Conservation (phyloP, 2,797 vertebrate genomes). For the Zenarchopterus dispar region DNA sequence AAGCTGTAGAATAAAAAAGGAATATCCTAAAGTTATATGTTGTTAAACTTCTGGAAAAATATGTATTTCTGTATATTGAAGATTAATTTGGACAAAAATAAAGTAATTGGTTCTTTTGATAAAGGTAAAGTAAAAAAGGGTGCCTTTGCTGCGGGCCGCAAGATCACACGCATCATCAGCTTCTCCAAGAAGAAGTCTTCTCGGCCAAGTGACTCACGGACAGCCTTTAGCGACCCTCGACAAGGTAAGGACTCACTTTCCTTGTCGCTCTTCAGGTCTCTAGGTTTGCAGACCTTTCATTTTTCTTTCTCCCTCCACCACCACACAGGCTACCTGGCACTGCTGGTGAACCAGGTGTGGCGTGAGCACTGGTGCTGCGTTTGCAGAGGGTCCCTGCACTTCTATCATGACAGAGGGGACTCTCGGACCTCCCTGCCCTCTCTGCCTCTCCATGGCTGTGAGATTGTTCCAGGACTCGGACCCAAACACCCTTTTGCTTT, state of each 20-base stretch:
- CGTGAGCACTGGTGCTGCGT: constrained; percentile 94
- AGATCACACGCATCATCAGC: constrained; percentile 97
- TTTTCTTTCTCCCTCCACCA: neutral
- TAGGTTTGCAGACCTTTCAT: neutral
- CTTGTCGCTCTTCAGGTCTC: rapidly evolving
- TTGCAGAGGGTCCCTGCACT: constrained; percentile 88
- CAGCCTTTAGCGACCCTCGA: constrained; percentile 85
- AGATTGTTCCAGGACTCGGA: constrained; percentile 91
- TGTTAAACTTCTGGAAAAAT: too few relatives aligned
- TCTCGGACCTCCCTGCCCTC: constrained; percentile 84
- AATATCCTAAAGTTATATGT: too few relatives aligned
- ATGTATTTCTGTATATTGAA: neutral
- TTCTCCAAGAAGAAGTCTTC: constrained; percentile 95
- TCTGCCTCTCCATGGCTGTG: constrained; percentile 87
- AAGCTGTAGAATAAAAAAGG: neutral
- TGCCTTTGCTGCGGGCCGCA: constrained; percentile 91
- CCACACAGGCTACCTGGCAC: constrained; percentile 86
- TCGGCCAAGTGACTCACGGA: constrained; percentile 80
- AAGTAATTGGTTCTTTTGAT: constrained; percentile 1
- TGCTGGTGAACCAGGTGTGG: constrained; percentile 94
- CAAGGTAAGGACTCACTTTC: constrained; percentile 80
- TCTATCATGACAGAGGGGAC: constrained; percentile 89
- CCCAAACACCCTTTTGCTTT: constrained; percentile 96
- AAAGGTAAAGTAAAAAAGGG: constrained; percentile 91
- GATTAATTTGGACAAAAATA: neutral